Conservation (phyloP, 2,113 vertebrate species). For the Struthio camelus region DNA sequence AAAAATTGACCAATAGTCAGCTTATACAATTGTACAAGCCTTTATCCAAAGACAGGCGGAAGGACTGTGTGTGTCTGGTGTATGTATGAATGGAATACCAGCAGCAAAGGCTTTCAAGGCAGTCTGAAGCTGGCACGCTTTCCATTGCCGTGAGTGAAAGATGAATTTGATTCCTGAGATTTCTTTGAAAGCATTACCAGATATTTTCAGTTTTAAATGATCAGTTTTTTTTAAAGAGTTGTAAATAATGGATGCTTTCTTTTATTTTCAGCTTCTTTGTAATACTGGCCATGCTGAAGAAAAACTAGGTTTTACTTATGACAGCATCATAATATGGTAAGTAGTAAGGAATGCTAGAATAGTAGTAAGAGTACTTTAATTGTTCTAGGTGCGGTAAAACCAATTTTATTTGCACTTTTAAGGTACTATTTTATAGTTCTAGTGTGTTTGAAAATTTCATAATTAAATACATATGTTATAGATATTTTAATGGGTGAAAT, state of each 20-base stretch:
- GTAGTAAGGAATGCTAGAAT: constrained; percentile 25
- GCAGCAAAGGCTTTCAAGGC: background rate
- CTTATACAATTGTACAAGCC: background rate
- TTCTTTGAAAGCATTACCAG: background rate
- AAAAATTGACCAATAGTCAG: background rate
- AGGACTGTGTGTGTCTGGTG: fast-evolving
- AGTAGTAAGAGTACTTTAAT: background rate
- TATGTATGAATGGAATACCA: background rate
- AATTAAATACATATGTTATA: background rate
- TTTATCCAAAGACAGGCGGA: background rate
- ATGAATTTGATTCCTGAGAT: background rate
- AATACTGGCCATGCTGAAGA: constrained; percentile 92
- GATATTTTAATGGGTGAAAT: background rate
- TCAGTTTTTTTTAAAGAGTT: background rate
- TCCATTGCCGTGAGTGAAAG: background rate
- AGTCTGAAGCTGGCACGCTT: background rate
- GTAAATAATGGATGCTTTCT: background rate
- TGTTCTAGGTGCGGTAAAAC: background rate
- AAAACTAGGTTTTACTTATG: constrained; percentile 94
- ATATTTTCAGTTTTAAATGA: fast-evolving
- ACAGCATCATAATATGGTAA: constrained; percentile 99
- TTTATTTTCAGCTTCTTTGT: constrained; percentile 89
- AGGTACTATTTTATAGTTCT: background rate
- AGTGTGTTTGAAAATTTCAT: background rate
- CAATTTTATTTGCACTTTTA: background rate